phyloP scores from a whole-genome alignment of 1,140 invertebrate genomes.

The Pantala flavescens region DNA sequence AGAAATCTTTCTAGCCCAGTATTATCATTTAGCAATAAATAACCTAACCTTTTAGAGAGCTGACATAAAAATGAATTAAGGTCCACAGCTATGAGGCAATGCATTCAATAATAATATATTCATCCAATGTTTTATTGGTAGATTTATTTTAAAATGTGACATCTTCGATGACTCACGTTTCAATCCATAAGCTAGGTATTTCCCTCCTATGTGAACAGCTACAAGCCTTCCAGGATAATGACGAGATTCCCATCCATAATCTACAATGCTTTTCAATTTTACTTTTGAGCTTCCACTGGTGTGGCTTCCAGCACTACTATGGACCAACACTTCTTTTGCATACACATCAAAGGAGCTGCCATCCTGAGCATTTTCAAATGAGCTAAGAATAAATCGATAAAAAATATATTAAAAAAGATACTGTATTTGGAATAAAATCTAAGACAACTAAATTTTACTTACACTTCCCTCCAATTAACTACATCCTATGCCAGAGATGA shows the following conservation, averaged over 20 bases:
- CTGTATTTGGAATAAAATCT: not conserved
- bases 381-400: not conserved
- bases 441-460: not conserved
- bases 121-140: too few relatives aligned
- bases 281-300: conserved; percentile 75
- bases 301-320: conserved; percentile 55
- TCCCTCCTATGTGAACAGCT: conserved; percentile 75
- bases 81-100: too few relatives aligned
- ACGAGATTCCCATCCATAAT: conserved; percentile 83
- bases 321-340: conserved; percentile 50
- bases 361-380: not conserved
- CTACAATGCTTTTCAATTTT: conserved; percentile 80
- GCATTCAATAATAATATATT: too few relatives aligned
- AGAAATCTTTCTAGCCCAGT: too few relatives aligned
- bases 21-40: too few relatives aligned
- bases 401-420: not conserved
- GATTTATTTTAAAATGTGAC: too few relatives aligned
- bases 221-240: conserved; percentile 77
- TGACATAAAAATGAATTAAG: too few relatives aligned
- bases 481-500: not conserved
- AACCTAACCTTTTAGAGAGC: too few relatives aligned
- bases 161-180: conserved; percentile 55
- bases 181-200: conserved; percentile 80
- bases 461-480: not conserved
- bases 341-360: not conserved